These are phyloP conservation scores for Lophotriccus pileatus DNA, from an alignment of 2,797 vertebrate species.

Conservation along the genomic window DNA sequence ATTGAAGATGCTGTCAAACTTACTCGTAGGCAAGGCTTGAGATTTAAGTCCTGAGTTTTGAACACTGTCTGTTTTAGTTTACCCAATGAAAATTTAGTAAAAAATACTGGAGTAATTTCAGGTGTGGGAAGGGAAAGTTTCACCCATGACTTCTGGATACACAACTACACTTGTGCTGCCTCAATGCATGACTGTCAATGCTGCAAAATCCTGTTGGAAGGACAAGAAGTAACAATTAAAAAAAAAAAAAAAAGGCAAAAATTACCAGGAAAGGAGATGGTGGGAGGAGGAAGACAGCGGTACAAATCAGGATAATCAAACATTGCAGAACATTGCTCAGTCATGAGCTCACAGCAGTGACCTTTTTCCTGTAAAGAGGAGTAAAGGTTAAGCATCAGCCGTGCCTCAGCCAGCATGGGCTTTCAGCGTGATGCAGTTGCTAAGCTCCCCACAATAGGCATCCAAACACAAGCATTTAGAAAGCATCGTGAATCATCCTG, in stretches of 20 bases:
- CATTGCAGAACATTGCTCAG: slow-evolving; percentile 3
- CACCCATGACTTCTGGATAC: neutral
- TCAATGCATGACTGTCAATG: fast-evolving
- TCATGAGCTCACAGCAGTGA: slow-evolving; percentile 31
- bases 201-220: neutral
- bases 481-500: slow-evolving; percentile 13
- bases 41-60: neutral
- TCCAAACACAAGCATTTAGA: neutral
- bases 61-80: neutral
- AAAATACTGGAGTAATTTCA: neutral
- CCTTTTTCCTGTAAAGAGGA: slow-evolving; percentile 20
- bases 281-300: neutral
- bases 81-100: neutral
- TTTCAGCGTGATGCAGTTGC: neutral
- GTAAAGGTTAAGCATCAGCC: slow-evolving; percentile 10
- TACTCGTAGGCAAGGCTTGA: neutral
- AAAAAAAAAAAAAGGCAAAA: neutral
- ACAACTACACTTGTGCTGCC: neutral
- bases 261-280: neutral
- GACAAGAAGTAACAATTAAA: neutral
- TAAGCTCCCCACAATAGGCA: slow-evolving; percentile 19
- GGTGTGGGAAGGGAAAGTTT: neutral
- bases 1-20: neutral
- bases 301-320: neutral
- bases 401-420: neutral